Evolutionary conservation across 2,888 invertebrate genomes (phyloP).

Genomic region (Pocota personata): DNA sequence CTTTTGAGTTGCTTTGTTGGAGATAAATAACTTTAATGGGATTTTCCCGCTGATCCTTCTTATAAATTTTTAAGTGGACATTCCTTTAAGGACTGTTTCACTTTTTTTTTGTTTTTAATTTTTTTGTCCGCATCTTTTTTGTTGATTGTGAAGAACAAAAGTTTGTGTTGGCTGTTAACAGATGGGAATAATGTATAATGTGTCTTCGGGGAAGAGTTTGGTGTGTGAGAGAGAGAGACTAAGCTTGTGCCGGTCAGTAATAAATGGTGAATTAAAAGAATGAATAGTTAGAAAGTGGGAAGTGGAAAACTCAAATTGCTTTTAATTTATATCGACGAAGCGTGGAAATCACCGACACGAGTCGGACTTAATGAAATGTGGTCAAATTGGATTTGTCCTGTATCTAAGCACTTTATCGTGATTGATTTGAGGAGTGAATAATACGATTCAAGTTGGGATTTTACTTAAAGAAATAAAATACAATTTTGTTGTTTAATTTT

Average conservation of each 20-base stretch:
- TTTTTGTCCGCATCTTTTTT: not conserved
- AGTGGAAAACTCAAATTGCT: too few species aligned
- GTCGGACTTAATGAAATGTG: too few species aligned
- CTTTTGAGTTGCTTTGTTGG: not conserved
- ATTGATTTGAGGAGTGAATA: too few species aligned
- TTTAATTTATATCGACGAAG: too few species aligned
- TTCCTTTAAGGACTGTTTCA: not conserved
- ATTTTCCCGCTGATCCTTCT: not conserved
- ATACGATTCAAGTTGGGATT: too few species aligned
- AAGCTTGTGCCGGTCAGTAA: not conserved
- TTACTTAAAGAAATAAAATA: too few species aligned
- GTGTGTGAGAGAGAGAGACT: not conserved
- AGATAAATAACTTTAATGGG: conserved; percentile 1
- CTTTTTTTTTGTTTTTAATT: not conserved
- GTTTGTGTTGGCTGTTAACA: not conserved
- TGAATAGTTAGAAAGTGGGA: too few species aligned
- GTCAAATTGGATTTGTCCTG: too few species aligned
- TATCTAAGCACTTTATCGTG: too few species aligned
- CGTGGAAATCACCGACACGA: too few species aligned
- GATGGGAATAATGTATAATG: not conserved
- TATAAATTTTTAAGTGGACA: conserved; percentile 2
- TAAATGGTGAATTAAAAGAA: not conserved
- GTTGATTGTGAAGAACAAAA: not conserved
- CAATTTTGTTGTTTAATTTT: too few species aligned
- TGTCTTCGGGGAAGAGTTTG: not conserved